Evolutionary conservation across 2,888 invertebrate species (phyloP), one percentile per base, ranked within the genome.

Genomic region (Taphrorychus bicolor): DNA sequence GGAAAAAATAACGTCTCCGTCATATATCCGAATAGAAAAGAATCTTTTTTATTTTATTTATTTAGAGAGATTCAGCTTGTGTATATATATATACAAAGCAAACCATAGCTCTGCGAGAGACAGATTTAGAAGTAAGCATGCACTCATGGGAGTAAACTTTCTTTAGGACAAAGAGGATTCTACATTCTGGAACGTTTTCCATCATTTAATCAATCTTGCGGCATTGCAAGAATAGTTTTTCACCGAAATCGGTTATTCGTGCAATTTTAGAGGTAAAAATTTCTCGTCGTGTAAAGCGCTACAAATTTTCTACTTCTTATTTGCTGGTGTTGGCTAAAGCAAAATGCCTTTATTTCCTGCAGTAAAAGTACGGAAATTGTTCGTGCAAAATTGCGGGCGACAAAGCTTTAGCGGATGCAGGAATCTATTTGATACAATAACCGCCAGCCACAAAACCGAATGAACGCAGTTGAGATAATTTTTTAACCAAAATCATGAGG

Each of bases 361-460:
- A 24, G 22, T 24, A 24, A 53, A 53, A 23, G 24, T n/a, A 9
- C 16, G 23, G n/a, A 23, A 53, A 23, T 16, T 22, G 22, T 22
- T 53, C 22, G 22, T 14, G 23, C 24, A 53, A 22, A 51, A 53
- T 53, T 53, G 22, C 24, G 5, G 32, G 24, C n/a, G 53, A 53
- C 53, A 53, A 53, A 53, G 24, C 23, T 53, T 53, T 53, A 53
- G 14, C 16, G 3, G 23, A 16, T 14, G 9, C 22, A 23, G 24
- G 32, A 32, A n/a, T 22, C 11, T 53, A 53, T 53, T 53, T 53
- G 53, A 7, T 23, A 23, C 53, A 53, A 23, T 52, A 52, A 53
- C 14, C 21, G 9, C 7, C 32, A 32, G 32, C 7, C 32, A 32
- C 11, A 32, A 32, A 32, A 32, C 32, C 16, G 18, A 49, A 49